phyloP scores from a whole-genome alignment of 2,113 vertebrate genomes.

The Gnathonemus longibarbis region DNA sequence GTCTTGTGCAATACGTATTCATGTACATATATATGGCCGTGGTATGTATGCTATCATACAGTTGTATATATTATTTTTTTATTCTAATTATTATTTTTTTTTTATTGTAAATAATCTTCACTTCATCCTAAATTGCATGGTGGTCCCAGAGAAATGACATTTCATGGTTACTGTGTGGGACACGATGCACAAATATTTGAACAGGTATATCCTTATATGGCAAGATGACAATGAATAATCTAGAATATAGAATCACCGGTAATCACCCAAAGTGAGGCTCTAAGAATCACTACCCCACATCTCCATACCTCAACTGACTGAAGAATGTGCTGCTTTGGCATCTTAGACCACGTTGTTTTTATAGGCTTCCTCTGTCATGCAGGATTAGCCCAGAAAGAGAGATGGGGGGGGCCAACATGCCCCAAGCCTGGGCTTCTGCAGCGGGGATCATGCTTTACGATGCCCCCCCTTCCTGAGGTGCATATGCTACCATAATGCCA shows the following conservation, averaged over 20 bases:
- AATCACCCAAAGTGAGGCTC: background rate
- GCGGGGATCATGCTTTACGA: background rate
- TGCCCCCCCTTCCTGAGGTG: background rate
- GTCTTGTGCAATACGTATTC: background rate
- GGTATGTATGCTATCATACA: background rate
- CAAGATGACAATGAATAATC: background rate
- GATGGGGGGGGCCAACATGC: background rate
- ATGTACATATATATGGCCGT: background rate
- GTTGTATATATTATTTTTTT: background rate
- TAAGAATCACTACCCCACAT: background rate
- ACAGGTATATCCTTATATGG: background rate
- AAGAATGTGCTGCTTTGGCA: background rate
- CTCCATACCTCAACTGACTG: background rate
- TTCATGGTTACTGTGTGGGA: background rate
- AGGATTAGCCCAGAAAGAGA: background rate
- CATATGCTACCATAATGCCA: background rate
- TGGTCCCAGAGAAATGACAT: background rate
- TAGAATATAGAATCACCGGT: background rate
- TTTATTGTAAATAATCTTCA: background rate
- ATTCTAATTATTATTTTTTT: background rate
- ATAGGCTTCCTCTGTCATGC: background rate
- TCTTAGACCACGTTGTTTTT: background rate
- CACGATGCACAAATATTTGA: background rate
- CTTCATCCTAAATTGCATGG: background rate
- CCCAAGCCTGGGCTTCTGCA: background rate